Conservation (phyloP, 2,113 vertebrate species). For the Nycticorax nycticorax region DNA sequence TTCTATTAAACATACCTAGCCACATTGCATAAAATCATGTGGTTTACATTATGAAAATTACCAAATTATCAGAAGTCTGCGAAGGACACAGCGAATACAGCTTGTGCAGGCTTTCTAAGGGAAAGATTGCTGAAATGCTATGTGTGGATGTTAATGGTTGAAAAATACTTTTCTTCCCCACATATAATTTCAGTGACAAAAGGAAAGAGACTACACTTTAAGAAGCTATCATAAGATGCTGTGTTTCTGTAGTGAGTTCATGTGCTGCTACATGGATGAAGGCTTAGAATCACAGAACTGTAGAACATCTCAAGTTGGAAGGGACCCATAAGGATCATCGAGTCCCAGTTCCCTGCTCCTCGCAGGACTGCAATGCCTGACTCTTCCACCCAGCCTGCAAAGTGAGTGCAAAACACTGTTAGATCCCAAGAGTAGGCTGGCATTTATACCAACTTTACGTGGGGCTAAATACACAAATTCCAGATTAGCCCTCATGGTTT, state of each 20-base stretch:
- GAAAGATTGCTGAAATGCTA: neutral
- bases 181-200: neutral
- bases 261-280: neutral
- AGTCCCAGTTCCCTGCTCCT: neutral
- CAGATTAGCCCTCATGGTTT: neutral
- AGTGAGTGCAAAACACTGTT: neutral
- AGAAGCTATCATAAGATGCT: neutral
- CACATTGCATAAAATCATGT: neutral
- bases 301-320: neutral
- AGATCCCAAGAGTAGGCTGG: neutral
- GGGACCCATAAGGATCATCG: neutral
- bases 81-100: neutral
- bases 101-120: neutral
- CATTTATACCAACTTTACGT: neutral
- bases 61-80: neutral
- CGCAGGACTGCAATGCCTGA: neutral
- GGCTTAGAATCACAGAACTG: neutral
- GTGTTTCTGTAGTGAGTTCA: neutral
- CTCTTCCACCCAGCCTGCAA: neutral
- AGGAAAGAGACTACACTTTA: neutral
- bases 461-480: neutral
- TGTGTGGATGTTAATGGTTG: constrained; percentile 19
- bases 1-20: neutral
- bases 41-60: neutral
- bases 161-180: neutral